These are phyloP conservation scores for Microdon myrmicae DNA, from an alignment of 2,888 invertebrate genomes.

Conservation along the genomic window DNA sequence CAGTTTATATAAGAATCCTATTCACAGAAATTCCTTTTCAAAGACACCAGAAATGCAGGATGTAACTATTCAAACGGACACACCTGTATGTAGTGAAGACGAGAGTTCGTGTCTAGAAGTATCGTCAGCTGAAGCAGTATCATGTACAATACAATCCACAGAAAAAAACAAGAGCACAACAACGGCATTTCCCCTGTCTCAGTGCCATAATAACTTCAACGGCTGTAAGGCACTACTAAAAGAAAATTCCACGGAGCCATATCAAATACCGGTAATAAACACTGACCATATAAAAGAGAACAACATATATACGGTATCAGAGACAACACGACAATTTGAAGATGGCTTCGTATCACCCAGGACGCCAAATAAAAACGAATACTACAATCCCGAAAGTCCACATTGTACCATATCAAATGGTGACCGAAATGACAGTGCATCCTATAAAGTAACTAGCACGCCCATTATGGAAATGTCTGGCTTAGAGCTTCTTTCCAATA, in stretches of 20 bases:
- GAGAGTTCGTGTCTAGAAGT: conserved; percentile 61
- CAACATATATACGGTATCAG: not conserved
- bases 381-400: not conserved
- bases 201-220: conserved; percentile 1
- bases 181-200: not conserved
- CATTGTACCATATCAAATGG: not conserved
- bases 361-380: conserved; percentile 12
- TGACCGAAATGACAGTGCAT: not conserved
- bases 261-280: not conserved
- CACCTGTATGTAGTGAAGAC: conserved; percentile 75
- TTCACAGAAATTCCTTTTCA: conserved; percentile 13
- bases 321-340: conserved; percentile 1
- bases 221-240: not conserved
- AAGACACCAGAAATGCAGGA: conserved; percentile 75
- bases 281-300: conserved; percentile 6
- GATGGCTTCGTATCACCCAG: conserved; percentile 2
- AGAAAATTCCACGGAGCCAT: conserved; percentile 14
- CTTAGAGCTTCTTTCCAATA: conserved; percentile 81
- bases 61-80: conserved; percentile 86
- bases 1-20: conserved; percentile 7
- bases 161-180: conserved; percentile 9
- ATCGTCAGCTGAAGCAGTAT: not conserved
- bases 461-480: conserved; percentile 79
- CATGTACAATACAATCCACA: not conserved
- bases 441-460: conserved; percentile 26